Base-by-base conservation (phyloP, 2,113 vertebrate species). In the Mirounga angustirostris region DNA sequence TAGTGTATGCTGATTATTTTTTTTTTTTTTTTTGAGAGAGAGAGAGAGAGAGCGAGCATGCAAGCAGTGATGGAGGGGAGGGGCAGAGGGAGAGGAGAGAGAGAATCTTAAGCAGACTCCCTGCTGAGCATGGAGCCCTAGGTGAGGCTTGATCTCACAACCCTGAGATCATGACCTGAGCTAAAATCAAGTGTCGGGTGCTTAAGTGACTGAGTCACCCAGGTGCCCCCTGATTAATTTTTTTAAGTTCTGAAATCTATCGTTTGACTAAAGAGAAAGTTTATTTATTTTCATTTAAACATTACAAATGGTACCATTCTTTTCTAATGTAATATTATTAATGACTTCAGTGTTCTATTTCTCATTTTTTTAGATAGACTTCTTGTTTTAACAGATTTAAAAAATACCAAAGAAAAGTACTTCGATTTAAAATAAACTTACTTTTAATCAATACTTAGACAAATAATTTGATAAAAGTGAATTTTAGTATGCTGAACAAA, bases 361-460 rank as follows among this genome's bases (percentile, higher is more conserved):
- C 22, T 96, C 50, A 46, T 58, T 94, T 91, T 36, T 80, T 65
- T 54, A 89, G 28, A 24, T 52, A 94, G 61, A 83, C 71, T 95
- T 76, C 33, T 92, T 92, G 4, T 73, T 87, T 79, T 97, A 94
- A 89, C 36, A 91, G 13, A 78, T 89, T 40, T 63, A 1, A 69
- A 59, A 93, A 89, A 54, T 82, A 61, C 4, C 2, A 65, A 74
- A 84, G 15, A 65, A 74, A 67, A 87, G 15, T 90, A 93, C 12
- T 91, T 56, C 79, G 54, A 82, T 84, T 96, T 94, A 65, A 86
- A 94, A 82, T 52, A 91, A 94, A 93, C 36, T 71, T 87, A 36
- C 30, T 76, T 2, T 97, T 91, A 94, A 73, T 93, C 19, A 90
- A 6, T 94, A 65, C 30, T 89, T 63, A 97, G 28, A 94, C 52